Conservation (phyloP, 35 echinoderm and acorn worm species). For the Diadema setosum region DNA sequence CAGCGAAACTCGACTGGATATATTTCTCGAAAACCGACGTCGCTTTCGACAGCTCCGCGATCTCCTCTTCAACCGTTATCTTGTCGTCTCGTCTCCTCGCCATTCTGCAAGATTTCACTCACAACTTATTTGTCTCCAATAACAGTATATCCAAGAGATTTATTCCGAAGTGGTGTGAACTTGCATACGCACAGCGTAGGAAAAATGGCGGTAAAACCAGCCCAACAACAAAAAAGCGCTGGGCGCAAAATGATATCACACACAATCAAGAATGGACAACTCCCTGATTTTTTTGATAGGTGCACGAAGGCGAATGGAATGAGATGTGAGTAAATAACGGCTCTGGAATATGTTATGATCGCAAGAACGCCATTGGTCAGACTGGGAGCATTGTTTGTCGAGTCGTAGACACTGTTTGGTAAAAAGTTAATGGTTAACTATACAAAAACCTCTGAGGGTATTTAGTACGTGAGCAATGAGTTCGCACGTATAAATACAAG, state of each 20-base stretch:
- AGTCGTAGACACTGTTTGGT: too few relatives aligned
- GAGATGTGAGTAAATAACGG: too few relatives aligned
- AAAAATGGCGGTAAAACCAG: slow-evolving; percentile 16
- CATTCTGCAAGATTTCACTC: not conserved
- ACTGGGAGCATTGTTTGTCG: too few relatives aligned
- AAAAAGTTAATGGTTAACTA: too few relatives aligned
- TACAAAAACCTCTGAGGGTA: too few relatives aligned
- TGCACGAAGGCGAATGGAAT: too few relatives aligned
- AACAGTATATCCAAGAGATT: not conserved
- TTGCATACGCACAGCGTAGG: not conserved
- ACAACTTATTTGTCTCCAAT: not conserved
- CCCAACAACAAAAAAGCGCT: not conserved
- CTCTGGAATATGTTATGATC: too few relatives aligned
- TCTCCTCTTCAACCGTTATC: not conserved
- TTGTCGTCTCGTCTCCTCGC: not conserved
- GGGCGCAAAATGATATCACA: not conserved
- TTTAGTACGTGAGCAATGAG: too few relatives aligned
- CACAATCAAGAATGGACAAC: not conserved
- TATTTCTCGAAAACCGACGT: slow-evolving; percentile 83
- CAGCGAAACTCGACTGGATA: slow-evolving; percentile 86
- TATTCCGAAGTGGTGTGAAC: not conserved
- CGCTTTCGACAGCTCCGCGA: slow-evolving; percentile 37
- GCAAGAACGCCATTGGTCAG: too few relatives aligned
- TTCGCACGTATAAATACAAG: too few relatives aligned
- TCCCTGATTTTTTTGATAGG: not conserved